Conservation (phyloP, 2,113 vertebrate genomes). For the Archilochus colubris region DNA sequence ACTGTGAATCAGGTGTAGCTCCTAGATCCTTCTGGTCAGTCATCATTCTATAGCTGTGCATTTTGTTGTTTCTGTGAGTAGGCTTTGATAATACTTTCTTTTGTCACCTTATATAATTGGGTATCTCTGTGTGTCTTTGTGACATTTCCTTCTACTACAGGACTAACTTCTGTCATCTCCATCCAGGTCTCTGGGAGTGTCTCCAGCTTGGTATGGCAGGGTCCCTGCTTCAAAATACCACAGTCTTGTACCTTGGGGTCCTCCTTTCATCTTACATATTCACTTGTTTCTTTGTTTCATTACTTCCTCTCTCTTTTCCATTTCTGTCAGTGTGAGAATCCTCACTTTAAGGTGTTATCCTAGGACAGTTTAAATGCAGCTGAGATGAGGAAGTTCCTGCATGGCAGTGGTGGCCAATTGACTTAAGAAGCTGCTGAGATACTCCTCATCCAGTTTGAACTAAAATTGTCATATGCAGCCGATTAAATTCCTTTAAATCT, state of each 20-base stretch:
- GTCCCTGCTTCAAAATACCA: not conserved
- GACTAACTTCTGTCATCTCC: not conserved
- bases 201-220: not conserved
- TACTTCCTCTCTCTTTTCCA: not conserved
- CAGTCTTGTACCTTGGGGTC: not conserved
- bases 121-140: not conserved
- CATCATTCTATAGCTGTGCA: not conserved
- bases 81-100: not conserved
- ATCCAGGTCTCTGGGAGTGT: not conserved
- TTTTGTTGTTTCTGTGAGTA: not conserved
- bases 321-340: not conserved
- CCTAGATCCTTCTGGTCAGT: not conserved
- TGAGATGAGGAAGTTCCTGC: not conserved
- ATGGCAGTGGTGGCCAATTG: not conserved
- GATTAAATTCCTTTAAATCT: not conserved
- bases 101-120: not conserved
- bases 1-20: not conserved
- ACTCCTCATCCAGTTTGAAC: not conserved
- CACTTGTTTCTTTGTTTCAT: not conserved
- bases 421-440: not conserved
- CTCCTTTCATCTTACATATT: not conserved
- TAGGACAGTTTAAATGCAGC: not conserved
- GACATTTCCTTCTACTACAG: not conserved
- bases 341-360: not conserved
- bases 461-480: not conserved